These are phyloP conservation scores for Spodoptera exigua DNA, from an alignment of 2,888 invertebrate genomes.

Conservation along the genomic window DNA sequence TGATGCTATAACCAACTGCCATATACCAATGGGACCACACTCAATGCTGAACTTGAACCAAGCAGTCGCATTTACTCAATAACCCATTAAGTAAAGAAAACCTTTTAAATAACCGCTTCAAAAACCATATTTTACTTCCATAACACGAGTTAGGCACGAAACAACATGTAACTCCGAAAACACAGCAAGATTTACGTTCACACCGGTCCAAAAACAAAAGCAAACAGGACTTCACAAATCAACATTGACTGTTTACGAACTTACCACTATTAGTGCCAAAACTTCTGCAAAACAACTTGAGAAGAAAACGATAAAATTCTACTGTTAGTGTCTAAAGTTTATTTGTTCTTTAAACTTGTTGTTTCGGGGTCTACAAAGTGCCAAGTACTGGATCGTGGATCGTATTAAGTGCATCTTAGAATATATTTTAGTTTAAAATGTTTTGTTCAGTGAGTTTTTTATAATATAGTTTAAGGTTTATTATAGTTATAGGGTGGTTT, in stretches of 20 bases:
- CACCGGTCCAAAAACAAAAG: conserved; percentile 10
- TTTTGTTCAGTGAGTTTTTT: too few relatives aligned
- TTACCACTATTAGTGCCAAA: conserved; percentile 52
- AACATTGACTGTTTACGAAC: conserved; percentile 49
- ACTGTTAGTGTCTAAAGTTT: conserved; percentile 57
- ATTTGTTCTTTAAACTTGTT: conserved; percentile 48
- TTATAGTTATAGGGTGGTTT: too few relatives aligned
- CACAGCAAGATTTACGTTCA: conserved; percentile 10
- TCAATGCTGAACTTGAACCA: too few relatives aligned
- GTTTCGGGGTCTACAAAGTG: conserved; percentile 41
- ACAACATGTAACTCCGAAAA: not conserved
- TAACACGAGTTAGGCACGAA: too few relatives aligned
- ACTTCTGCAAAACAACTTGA: conserved; percentile 39
- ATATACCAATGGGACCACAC: too few relatives aligned
- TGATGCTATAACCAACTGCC: too few relatives aligned
- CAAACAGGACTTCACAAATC: conserved; percentile 36
- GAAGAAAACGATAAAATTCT: conserved; percentile 58
- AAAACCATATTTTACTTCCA: too few relatives aligned
- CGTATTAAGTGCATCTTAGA: conserved; percentile 30
- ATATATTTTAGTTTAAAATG: conserved; percentile 15
- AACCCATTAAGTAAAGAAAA: too few relatives aligned
- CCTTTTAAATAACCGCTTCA: too few relatives aligned
- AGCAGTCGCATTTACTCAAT: too few relatives aligned
- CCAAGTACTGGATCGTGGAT: conserved; percentile 42
- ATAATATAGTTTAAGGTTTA: too few relatives aligned